Conservation (phyloP, 2,888 invertebrate species). For the Xylota segnis region DNA sequence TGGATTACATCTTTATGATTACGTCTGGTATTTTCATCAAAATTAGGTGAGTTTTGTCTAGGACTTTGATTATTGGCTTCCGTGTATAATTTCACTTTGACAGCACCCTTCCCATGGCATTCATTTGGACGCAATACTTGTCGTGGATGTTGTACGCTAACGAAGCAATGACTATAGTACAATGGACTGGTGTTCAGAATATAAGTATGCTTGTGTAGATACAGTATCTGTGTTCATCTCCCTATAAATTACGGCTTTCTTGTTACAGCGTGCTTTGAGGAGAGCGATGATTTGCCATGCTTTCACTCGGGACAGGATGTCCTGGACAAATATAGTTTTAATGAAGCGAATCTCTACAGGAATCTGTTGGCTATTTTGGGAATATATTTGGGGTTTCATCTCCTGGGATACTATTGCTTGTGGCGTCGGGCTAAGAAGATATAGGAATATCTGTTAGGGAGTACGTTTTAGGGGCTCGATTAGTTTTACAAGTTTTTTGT, state of each 20-base stretch:
- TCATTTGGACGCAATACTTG: conserved; percentile 91
- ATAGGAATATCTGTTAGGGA: conserved; percentile 10
- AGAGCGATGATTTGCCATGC: conserved; percentile 88
- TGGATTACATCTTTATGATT: conserved; percentile 94
- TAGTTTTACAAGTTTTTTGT: conserved; percentile 32
- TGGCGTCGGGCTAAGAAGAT: conserved; percentile 87
- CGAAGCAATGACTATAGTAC: conserved; percentile 92
- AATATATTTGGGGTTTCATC: conserved; percentile 89
- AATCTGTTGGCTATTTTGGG: conserved; percentile 89
- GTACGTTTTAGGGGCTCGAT: conserved; percentile 46
- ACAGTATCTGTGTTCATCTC: not conserved
- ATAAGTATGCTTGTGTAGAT: conserved; percentile 80
- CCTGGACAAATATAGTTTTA: conserved; percentile 90
- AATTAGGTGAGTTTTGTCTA: conserved; percentile 87
- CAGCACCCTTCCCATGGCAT: conserved; percentile 89
- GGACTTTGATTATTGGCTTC: not conserved
- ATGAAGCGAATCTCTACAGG: conserved; percentile 86
- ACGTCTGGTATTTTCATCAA: conserved; percentile 94
- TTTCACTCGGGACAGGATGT: conserved; percentile 90
- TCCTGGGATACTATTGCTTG: conserved; percentile 89
- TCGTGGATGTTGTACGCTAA: conserved; percentile 95
- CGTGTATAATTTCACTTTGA: conserved; percentile 44
- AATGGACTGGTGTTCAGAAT: conserved; percentile 90
- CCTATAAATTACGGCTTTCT: conserved; percentile 26
- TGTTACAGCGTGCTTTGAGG: conserved; percentile 87